phyloP scores from a whole-genome alignment of 2,888 invertebrate species.

The Prosapia bicincta region DNA sequence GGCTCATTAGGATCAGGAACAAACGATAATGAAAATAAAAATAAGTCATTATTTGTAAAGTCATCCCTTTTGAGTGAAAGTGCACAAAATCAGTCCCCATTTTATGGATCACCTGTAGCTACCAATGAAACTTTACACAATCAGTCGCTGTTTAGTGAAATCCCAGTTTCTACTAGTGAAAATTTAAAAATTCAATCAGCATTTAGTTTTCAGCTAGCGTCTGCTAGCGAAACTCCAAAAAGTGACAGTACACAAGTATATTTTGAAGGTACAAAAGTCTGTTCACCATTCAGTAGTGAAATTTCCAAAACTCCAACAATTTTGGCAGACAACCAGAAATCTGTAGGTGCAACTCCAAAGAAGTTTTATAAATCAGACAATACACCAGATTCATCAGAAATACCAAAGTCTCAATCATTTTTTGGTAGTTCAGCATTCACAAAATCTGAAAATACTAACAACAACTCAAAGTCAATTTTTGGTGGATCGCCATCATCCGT shows the following conservation, averaged over 20 bases:
- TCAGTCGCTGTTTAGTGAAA: neutral
- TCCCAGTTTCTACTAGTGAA: neutral
- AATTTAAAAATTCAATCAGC: neutral
- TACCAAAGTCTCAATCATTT: neutral
- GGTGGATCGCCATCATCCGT: neutral
- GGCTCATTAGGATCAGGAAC: neutral
- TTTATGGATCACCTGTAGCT: neutral
- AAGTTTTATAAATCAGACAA: neutral
- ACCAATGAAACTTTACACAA: neutral
- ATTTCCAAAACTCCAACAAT: neutral
- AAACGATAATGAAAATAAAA: neutral
- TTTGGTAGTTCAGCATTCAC: neutral
- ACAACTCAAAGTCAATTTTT: neutral
- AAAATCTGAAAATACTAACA: neutral
- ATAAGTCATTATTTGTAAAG: too few relatives aligned
- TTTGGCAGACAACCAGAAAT: neutral
- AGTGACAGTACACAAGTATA: neutral
- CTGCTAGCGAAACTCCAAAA: neutral
- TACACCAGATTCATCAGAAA: neutral
- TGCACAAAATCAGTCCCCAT: neutral
- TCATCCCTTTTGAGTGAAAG: too few relatives aligned
- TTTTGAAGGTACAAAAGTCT: neutral
- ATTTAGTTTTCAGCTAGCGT: neutral
- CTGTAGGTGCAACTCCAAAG: neutral
- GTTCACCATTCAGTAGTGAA: neutral